Conservation (phyloP, 2,888 invertebrate species). For the Troglohyphantes excavatus region DNA sequence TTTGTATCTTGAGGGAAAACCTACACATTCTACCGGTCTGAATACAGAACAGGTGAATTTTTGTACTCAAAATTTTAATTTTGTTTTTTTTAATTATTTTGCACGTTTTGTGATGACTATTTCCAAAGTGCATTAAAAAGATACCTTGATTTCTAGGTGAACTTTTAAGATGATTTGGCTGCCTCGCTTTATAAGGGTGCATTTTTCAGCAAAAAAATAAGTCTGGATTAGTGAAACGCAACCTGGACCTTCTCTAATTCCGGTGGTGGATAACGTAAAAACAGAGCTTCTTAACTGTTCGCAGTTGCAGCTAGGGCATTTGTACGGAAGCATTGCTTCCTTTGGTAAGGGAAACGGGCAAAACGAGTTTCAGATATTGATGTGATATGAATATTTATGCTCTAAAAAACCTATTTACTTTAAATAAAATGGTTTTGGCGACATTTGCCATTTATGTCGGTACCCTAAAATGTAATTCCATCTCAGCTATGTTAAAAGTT, state of each 20-base stretch:
- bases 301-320: slow-evolving; percentile 25
- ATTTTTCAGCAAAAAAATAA: slow-evolving; percentile 61
- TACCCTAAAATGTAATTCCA: not conserved
- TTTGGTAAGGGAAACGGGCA: slow-evolving; percentile 50
- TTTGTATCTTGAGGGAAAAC: too few relatives aligned
- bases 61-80: slow-evolving; percentile 21
- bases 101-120: slow-evolving; percentile 38
- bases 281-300: slow-evolving; percentile 18
- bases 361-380: slow-evolving; percentile 22
- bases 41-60: slow-evolving; percentile 33
- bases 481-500: not conserved
- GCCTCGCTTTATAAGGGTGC: slow-evolving; percentile 40
- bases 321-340: slow-evolving; percentile 51
- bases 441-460: not conserved
- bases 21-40: not conserved
- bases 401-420: too few relatives aligned
- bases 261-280: slow-evolving; percentile 55
- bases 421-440: not conserved
- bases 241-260: slow-evolving; percentile 42
- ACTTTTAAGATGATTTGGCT: slow-evolving; percentile 51
- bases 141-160: slow-evolving; percentile 55
- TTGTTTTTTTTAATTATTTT: slow-evolving; percentile 23
- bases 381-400: not conserved
- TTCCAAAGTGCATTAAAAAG: slow-evolving; percentile 49
- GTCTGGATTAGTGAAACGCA: slow-evolving; percentile 44